Evolutionary conservation across 2,797 vertebrate species (phyloP).

Genomic region (Botia almorhae): DNA sequence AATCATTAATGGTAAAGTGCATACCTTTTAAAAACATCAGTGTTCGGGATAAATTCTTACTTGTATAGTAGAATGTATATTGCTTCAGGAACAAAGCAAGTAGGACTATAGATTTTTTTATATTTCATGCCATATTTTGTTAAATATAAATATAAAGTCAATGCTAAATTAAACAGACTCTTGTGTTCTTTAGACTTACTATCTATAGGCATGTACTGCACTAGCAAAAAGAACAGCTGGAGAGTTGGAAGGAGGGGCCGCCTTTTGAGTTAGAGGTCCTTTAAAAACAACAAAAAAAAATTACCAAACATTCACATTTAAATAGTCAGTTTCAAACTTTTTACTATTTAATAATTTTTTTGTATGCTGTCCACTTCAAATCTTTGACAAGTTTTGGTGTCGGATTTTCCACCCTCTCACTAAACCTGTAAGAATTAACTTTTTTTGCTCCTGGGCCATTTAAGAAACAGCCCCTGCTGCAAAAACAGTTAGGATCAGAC

Average conservation of each 20-base stretch:
- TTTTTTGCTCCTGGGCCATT: too few relatives aligned
- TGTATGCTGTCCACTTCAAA: too few relatives aligned
- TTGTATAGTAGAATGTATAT: not conserved
- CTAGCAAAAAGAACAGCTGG: slow-evolving; percentile 84
- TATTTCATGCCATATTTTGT: not conserved
- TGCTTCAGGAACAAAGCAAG: too few relatives aligned
- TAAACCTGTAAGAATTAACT: too few relatives aligned
- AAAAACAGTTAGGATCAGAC: too few relatives aligned
- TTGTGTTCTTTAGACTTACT: slow-evolving; percentile 78
- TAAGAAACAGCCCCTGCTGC: too few relatives aligned
- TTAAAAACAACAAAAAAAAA: not conserved
- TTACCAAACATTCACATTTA: not conserved
- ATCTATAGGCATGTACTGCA: slow-evolving; percentile 88
- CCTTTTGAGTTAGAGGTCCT: slow-evolving; percentile 75
- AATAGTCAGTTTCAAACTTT: too few relatives aligned
- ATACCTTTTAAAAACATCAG: not conserved
- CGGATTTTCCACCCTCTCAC: too few relatives aligned
- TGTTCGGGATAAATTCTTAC: not conserved
- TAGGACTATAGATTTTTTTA: not conserved
- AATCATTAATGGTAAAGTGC: not conserved
- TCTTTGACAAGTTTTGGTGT: too few relatives aligned
- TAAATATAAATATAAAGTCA: not conserved
- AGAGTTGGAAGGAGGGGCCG: slow-evolving; percentile 63
- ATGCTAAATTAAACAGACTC: not conserved
- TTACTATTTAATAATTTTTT: too few relatives aligned